phyloP scores from a whole-genome alignment of 2,888 invertebrate genomes.

The Gymnocheta viridis region DNA sequence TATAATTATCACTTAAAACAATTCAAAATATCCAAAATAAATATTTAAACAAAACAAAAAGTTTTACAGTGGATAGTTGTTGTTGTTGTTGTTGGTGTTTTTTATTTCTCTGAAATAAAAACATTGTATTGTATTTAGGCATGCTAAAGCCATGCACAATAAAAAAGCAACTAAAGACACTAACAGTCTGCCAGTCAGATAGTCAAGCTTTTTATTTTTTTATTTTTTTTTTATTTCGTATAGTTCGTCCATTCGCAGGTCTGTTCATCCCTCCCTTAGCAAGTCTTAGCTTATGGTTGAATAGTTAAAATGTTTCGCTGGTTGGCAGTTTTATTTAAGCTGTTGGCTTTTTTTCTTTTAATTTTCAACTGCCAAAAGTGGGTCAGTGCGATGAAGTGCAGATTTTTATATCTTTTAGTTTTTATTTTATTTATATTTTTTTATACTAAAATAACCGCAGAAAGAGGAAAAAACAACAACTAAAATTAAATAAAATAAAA shows the following conservation, averaged over 20 bases:
- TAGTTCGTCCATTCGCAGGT: slow-evolving; percentile 8
- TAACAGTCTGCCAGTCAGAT: neutral
- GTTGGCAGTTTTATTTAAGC: slow-evolving; percentile 42
- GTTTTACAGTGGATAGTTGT: slow-evolving; percentile 14
- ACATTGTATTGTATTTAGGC: slow-evolving; percentile 23
- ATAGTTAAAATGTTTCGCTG: slow-evolving; percentile 57
- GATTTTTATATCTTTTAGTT: slow-evolving; percentile 73
- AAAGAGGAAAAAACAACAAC: slow-evolving; percentile 42
- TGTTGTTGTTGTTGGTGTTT: slow-evolving; percentile 18
- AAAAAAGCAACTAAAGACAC: slow-evolving; percentile 12
- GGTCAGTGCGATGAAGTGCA: slow-evolving; percentile 78
- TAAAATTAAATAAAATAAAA: slow-evolving; percentile 48
- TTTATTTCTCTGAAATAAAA: slow-evolving; percentile 18
- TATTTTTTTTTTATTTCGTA: neutral
- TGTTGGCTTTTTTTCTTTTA: neutral
- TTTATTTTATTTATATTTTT: slow-evolving; percentile 26
- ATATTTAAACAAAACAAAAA: slow-evolving; percentile 51
- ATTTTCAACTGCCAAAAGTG: slow-evolving; percentile 72
- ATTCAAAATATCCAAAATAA: slow-evolving; percentile 51
- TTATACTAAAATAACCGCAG: slow-evolving; percentile 35
- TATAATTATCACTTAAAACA: slow-evolving; percentile 50
- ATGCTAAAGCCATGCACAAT: slow-evolving; percentile 22
- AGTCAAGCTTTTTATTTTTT: too few species aligned
- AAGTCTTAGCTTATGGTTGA: slow-evolving; percentile 41
- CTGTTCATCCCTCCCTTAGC: slow-evolving; percentile 40